A percentile compares a stretch with the other conserved stretches of the same genome.
These are phyloP conservation scores for Acromyrmex echinatior DNA, from an alignment of 1,140 invertebrate species.

Conservation along the genomic window DNA sequence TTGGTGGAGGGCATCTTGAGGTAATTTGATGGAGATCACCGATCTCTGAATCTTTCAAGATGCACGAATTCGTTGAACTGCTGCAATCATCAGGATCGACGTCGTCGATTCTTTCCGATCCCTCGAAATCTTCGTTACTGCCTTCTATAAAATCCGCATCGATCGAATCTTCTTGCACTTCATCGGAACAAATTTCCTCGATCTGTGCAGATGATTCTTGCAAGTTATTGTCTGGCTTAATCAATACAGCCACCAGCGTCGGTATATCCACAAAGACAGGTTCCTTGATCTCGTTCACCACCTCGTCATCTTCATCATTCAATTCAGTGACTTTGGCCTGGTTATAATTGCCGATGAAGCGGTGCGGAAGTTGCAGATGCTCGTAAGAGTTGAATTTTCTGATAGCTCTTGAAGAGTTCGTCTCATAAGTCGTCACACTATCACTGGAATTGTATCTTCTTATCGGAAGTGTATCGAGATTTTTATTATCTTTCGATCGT, in stretches of 20 bases:
- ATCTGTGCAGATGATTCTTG: constrained; percentile 72
- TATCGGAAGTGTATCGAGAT: background rate
- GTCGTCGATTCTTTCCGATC: constrained; percentile 42
- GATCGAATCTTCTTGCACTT: constrained; percentile 69
- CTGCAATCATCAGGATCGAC: constrained; percentile 49
- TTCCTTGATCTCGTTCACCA: constrained; percentile 73
- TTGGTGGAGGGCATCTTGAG: background rate
- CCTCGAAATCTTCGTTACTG: constrained; percentile 47
- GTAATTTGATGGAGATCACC: constrained; percentile 4
- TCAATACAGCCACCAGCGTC: constrained; percentile 80
- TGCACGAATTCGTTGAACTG: constrained; percentile 45
- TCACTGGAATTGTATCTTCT: constrained; percentile 76
- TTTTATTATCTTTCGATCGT: background rate
- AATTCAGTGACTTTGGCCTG: constrained; percentile 74
- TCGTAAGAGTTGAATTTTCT: constrained; percentile 77
- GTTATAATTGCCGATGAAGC: constrained; percentile 68
- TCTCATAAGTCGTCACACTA: constrained; percentile 56
- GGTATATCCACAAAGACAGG: constrained; percentile 81
- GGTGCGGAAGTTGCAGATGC: constrained; percentile 44
- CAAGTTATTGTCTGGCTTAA: constrained; percentile 78
- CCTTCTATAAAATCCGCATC: constrained; percentile 69
- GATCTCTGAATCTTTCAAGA: constrained; percentile 29
- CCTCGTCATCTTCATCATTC: constrained; percentile 67
- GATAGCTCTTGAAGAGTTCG: constrained; percentile 12
- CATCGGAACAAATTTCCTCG: constrained; percentile 79